Conservation (phyloP, 2,888 invertebrate species). For the Dryococelus australis region DNA sequence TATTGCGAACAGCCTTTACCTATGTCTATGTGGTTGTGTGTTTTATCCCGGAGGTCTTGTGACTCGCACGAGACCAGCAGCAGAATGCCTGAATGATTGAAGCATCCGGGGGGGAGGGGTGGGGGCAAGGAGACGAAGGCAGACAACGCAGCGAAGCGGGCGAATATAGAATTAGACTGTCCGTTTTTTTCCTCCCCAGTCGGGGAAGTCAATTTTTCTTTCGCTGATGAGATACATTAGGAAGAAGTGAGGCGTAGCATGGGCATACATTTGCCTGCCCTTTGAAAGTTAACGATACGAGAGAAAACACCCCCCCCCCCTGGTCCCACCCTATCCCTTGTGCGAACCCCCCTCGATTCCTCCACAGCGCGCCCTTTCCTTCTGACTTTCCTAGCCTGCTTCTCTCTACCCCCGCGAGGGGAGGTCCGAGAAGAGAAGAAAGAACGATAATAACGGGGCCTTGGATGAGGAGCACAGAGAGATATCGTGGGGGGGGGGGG, state of each 20-base stretch:
- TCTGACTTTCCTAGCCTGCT: neutral
- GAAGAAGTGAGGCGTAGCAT: constrained; percentile 38
- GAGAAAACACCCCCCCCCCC: constrained; percentile 34
- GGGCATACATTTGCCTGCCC: constrained; percentile 44
- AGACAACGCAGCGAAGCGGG: neutral
- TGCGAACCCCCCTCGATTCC: neutral
- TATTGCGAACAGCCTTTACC: too few species aligned
- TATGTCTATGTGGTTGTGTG: too few species aligned
- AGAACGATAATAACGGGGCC: neutral
- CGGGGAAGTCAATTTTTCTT: constrained; percentile 36
- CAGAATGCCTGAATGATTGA: too few species aligned
- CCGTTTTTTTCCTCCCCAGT: neutral
- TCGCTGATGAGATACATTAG: constrained; percentile 38
- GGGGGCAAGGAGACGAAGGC: neutral
- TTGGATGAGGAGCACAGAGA: neutral
- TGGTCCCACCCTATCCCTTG: too few species aligned
- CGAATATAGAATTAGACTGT: constrained; percentile 35
- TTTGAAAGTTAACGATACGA: constrained; percentile 45
- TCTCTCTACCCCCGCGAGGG: neutral
- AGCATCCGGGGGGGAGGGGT: neutral
- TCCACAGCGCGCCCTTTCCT: neutral
- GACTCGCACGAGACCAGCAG: too few species aligned
- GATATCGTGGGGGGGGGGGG: too few species aligned
- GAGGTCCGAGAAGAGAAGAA: neutral
- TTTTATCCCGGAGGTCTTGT: too few species aligned